Evolutionary conservation across 2,797 vertebrate genomes (phyloP).

Genomic region (Eidolon dupreanum): DNA sequence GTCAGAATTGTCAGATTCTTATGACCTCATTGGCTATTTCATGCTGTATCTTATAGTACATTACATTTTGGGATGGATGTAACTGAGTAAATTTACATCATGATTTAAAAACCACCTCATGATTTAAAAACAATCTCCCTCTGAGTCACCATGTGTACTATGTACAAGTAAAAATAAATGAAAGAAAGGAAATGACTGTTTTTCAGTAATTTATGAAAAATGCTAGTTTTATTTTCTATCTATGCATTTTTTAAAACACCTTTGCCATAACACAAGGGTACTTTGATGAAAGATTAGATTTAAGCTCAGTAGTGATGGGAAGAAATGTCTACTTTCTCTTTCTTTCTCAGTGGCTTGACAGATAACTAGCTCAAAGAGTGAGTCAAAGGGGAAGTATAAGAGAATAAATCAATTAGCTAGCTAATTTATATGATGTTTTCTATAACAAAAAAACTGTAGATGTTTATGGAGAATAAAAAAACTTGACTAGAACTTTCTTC

Average conservation of each 20-base stretch:
- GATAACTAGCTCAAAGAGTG: background rate
- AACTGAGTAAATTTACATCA: background rate
- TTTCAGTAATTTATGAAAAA: slow-evolving; percentile 59
- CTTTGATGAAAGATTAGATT: slow-evolving; percentile 13
- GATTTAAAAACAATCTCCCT: slow-evolving; percentile 56
- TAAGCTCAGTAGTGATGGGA: background rate
- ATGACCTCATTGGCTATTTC: slow-evolving; percentile 12
- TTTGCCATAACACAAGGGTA: background rate
- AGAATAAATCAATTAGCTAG: slow-evolving; percentile 15
- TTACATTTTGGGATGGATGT: background rate
- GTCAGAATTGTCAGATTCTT: background rate
- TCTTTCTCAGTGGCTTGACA: slow-evolving; percentile 10
- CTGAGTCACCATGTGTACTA: background rate
- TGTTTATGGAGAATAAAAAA: background rate
- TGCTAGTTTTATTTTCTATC: slow-evolving; percentile 47
- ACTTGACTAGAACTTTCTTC: background rate
- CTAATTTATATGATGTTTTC: background rate
- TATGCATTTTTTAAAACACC: background rate
- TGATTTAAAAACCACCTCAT: background rate
- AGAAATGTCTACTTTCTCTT: slow-evolving; percentile 32
- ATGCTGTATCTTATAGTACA: background rate
- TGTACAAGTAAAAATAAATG: slow-evolving; percentile 32
- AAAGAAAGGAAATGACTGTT: background rate
- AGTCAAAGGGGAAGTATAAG: background rate
- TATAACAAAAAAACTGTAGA: background rate